Percentiles rank a stretch among this genome's conserved stretches.
These are phyloP conservation scores for Leptopterna dolabrata DNA, from an alignment of 2,888 invertebrate species.

Conservation along the genomic window DNA sequence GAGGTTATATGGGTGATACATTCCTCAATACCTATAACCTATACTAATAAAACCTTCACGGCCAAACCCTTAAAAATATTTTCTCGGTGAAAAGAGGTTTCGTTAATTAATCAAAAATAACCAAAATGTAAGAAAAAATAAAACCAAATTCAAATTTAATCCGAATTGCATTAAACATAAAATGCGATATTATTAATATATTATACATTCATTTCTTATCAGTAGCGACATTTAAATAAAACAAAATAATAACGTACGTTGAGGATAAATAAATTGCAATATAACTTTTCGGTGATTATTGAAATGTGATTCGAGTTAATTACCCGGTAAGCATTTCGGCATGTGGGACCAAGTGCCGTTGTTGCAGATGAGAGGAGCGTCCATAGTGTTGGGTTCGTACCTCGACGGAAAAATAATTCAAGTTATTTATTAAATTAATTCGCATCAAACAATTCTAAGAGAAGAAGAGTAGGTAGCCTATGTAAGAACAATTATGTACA, in stretches of 20 bases:
- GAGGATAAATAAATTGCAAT: not conserved
- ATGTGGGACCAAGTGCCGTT: slow-evolving; percentile 97
- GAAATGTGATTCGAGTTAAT: not conserved
- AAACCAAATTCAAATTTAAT: slow-evolving; percentile 11
- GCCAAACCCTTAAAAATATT: no score
- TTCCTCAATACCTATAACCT: no score
- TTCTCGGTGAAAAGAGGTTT: no score
- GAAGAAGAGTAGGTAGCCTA: no score
- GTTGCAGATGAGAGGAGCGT: slow-evolving; percentile 83
- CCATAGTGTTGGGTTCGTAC: slow-evolving; percentile 84
- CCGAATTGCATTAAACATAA: not conserved
- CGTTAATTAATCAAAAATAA: no score
- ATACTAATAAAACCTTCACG: no score
- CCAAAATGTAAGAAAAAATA: not conserved
- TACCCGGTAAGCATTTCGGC: slow-evolving; percentile 83
- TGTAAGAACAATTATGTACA: no score
- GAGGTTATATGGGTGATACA: no score
- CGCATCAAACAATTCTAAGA: no score
- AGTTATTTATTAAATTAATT: no score
- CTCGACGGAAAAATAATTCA: slow-evolving; percentile 68
- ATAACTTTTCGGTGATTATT: not conserved
- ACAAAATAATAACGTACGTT: not conserved
- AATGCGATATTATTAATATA: no score
- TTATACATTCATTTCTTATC: no score
- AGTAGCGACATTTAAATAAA: not conserved